These are phyloP conservation scores for Odontophorus gujanensis DNA, from an alignment of 2,113 vertebrate species.

Conservation along the genomic window DNA sequence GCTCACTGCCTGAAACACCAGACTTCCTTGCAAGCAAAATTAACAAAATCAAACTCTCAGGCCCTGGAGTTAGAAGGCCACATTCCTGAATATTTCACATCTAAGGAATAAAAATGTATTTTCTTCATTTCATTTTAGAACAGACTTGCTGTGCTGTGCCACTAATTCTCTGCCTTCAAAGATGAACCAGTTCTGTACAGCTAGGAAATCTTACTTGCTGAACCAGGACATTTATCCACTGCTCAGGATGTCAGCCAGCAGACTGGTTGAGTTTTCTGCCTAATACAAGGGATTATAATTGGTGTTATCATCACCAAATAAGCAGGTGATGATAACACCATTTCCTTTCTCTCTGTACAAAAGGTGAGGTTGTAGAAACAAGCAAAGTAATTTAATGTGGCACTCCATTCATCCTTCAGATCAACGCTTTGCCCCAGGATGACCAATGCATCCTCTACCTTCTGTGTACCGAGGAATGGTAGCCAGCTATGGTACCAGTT, in stretches of 20 bases:
- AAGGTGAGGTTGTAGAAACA: neutral
- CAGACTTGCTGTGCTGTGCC: neutral
- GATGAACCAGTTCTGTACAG: neutral
- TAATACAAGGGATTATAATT: neutral
- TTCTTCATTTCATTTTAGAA: neutral
- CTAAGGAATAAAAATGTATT: neutral
- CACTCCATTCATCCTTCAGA: neutral
- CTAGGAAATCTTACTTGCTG: neutral
- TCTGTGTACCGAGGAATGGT: neutral
- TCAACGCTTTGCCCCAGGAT: neutral
- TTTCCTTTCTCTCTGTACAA: neutral
- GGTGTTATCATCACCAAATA: neutral
- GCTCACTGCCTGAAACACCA: neutral
- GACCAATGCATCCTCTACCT: neutral
- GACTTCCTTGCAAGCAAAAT: neutral
- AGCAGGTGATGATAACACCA: neutral
- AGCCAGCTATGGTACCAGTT: no score
- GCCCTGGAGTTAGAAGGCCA: neutral
- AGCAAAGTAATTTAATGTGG: neutral
- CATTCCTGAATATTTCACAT: neutral
- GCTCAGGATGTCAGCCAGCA: neutral
- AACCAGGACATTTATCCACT: neutral
- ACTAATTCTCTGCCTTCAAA: neutral
- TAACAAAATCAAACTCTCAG: neutral
- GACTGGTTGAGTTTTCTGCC: neutral